Conservation (phyloP, 2,113 vertebrate species). For the Albula goreensis region DNA sequence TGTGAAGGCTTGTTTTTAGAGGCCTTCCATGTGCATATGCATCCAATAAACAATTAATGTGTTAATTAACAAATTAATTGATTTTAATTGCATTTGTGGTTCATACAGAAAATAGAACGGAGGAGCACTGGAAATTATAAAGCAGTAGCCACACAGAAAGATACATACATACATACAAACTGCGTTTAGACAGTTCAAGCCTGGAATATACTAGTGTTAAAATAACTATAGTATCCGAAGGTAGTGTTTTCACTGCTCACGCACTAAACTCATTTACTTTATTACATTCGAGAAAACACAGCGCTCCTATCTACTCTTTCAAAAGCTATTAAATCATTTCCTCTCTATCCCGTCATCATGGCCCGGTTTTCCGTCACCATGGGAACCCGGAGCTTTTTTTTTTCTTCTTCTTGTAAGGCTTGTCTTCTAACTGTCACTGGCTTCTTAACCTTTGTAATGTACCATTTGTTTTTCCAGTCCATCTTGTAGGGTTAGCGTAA, state of each 20-base stretch:
- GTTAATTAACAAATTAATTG: too few species aligned
- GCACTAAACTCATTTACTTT: too few species aligned
- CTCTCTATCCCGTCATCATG: conserved; percentile 36
- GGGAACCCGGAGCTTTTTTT: conserved; percentile 40
- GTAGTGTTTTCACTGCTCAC: too few species aligned
- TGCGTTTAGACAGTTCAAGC: too few species aligned
- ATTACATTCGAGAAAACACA: conserved; percentile 20
- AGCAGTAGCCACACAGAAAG: too few species aligned
- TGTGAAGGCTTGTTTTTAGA: too few species aligned
- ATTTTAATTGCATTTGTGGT: background rate
- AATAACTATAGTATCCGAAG: too few species aligned
- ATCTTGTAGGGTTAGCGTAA: conserved; percentile 42
- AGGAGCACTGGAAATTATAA: background rate
- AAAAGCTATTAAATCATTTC: conserved; percentile 48
- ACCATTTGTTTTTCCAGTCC: conserved; percentile 56
- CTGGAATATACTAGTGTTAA: too few species aligned
- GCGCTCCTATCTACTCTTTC: conserved; percentile 27
- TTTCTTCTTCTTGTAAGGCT: background rate
- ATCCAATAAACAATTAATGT: too few species aligned
- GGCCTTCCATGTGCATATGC: too few species aligned
- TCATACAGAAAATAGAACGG: background rate
- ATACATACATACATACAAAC: too few species aligned
- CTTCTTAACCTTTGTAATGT: conserved; percentile 56
- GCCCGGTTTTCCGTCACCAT: conserved; percentile 25
- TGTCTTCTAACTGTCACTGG: conserved; percentile 40